phyloP scores from a whole-genome alignment of 2,797 vertebrate species.

The Setipinna tenuifilis region DNA sequence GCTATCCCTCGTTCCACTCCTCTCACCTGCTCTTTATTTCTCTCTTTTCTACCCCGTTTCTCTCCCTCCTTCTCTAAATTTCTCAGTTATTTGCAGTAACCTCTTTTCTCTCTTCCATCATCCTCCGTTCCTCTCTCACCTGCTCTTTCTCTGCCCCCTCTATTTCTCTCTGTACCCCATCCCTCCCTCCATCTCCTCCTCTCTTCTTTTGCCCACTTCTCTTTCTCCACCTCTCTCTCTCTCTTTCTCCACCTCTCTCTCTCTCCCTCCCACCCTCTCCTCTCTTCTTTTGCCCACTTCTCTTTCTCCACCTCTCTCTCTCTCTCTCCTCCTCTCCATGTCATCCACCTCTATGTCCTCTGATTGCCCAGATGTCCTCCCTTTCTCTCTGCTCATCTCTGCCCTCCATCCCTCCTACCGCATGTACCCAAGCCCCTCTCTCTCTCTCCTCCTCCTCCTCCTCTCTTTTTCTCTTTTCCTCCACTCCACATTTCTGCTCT shows the following conservation, averaged over 20 bases:
- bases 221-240: too few relatives aligned
- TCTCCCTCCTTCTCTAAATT: too few relatives aligned
- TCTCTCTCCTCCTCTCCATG: too few relatives aligned
- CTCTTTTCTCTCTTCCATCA: too few relatives aligned
- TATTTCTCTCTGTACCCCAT: not conserved
- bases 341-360: not conserved
- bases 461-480: slow-evolving; percentile 28
- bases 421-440: too few relatives aligned
- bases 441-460: too few relatives aligned
- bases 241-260: slow-evolving; percentile 33
- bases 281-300: not conserved
- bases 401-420: too few relatives aligned
- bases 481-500: slow-evolving; percentile 36
- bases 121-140: not conserved
- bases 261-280: not conserved
- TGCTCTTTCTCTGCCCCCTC: not conserved
- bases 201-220: too few relatives aligned
- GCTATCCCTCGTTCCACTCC: too few relatives aligned
- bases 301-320: too few relatives aligned
- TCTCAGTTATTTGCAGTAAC: too few relatives aligned
- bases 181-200: too few relatives aligned
- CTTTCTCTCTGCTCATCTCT: not conserved
- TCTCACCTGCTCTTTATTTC: not conserved
- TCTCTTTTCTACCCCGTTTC: not conserved
- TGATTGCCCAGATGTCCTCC: slow-evolving; percentile 36